phyloP scores from a whole-genome alignment of 2,113 vertebrate genomes.

The Thalassarche chlororhynchos region DNA sequence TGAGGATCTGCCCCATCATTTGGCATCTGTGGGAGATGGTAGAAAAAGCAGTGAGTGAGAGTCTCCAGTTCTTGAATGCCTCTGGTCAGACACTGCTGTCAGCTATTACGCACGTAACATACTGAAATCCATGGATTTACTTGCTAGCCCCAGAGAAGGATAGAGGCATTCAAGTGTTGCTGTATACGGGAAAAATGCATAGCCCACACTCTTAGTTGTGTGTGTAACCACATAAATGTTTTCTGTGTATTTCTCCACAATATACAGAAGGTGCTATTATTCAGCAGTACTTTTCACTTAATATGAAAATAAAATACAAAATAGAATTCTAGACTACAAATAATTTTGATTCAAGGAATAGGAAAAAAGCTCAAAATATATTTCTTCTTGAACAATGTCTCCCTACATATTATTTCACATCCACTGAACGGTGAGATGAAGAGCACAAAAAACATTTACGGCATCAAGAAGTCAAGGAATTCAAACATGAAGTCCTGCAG shows the following conservation, averaged over 20 bases:
- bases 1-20: constrained; percentile 13
- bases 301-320: not conserved
- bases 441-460: accelerated
- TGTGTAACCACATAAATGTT: not conserved
- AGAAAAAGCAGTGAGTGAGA: not conserved
- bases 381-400: not conserved
- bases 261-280: not conserved
- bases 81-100: not conserved
- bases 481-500: not conserved
- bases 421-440: not conserved
- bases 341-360: not conserved
- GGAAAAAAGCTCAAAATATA: not conserved
- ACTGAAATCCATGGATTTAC: not conserved
- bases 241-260: not conserved
- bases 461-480: not conserved
- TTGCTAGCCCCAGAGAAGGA: not conserved
- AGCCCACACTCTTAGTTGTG: not conserved
- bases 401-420: not conserved
- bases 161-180: not conserved
- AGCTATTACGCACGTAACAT: not conserved
- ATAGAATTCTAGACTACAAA: not conserved
- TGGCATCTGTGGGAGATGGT: not conserved
- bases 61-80: not conserved
- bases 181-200: not conserved
- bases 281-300: not conserved